These are phyloP conservation scores for Eueremaeus valkanovi DNA, from an alignment of 2,888 invertebrate species.

Conservation along the genomic window DNA sequence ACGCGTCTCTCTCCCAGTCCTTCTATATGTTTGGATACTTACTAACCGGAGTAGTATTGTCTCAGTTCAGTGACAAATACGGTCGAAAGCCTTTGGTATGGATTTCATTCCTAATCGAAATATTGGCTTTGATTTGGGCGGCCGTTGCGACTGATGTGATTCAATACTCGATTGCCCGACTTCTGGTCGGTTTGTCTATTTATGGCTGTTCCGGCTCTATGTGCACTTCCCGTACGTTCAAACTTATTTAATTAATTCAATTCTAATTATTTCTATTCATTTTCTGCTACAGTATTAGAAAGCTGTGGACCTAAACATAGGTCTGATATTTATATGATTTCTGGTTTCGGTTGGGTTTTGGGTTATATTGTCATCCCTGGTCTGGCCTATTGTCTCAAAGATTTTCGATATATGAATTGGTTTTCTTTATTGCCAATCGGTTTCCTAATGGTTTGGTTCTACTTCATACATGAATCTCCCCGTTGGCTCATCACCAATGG, in stretches of 20 bases:
- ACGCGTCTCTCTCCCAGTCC: conserved; percentile 1
- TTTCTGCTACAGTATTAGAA: not conserved
- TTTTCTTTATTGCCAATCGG: not conserved
- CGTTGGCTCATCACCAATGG: conserved; percentile 39
- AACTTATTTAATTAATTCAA: not conserved
- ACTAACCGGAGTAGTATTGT: not conserved
- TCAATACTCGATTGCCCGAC: not conserved
- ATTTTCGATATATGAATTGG: conserved; percentile 22
- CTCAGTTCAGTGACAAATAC: conserved; percentile 26
- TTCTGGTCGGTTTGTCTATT: not conserved
- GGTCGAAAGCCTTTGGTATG: conserved; percentile 25
- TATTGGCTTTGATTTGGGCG: not conserved
- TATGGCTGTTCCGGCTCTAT: conserved; percentile 11
- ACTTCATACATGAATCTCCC: conserved; percentile 39
- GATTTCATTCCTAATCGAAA: not conserved
- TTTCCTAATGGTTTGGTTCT: conserved; percentile 31
- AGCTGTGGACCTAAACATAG: conserved; percentile 34
- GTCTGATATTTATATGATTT: conserved; percentile 24
- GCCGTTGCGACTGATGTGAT: not conserved
- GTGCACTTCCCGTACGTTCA: not conserved
- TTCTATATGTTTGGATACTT: conserved; percentile 8
- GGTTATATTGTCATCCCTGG: conserved; percentile 36
- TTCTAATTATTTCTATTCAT: not conserved
- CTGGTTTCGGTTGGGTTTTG: conserved; percentile 38
- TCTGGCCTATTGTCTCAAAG: conserved; percentile 26